Percentiles rank a stretch among this genome's conserved stretches.
phyloP scores from a whole-genome alignment of 2,797 vertebrate genomes.

The Geotrypetes seraphini region DNA sequence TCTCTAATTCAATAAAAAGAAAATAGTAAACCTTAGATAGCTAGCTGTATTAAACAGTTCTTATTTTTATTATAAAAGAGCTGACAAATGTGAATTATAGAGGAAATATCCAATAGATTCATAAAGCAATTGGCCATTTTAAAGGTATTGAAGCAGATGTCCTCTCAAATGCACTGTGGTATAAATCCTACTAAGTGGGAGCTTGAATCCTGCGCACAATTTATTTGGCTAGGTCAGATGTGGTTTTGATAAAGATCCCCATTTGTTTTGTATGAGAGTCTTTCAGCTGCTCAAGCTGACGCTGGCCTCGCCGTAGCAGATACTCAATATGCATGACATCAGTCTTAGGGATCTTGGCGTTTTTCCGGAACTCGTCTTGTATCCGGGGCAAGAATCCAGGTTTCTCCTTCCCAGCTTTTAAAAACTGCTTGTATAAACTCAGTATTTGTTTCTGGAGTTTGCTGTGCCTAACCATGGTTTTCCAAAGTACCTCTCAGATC shows the following conservation, averaged over 20 bases:
- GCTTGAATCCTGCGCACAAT: too few relatives aligned
- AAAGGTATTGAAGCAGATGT: too few relatives aligned
- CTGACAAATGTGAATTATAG: too few relatives aligned
- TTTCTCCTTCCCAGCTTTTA: slow-evolving; percentile 66
- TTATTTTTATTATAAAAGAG: too few relatives aligned
- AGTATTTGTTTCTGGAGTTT: slow-evolving; percentile 75
- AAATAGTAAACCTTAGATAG: too few relatives aligned
- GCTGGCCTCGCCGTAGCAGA: slow-evolving; percentile 63
- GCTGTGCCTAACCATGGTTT: slow-evolving; percentile 63
- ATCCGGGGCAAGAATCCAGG: slow-evolving; percentile 73
- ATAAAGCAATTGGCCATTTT: too few relatives aligned
- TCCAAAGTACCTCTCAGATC: background rate
- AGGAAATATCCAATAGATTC: too few relatives aligned
- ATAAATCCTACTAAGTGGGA: too few relatives aligned
- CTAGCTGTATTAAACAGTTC: too few relatives aligned
- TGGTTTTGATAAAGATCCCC: slow-evolving; percentile 54
- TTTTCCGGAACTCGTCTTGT: slow-evolving; percentile 66
- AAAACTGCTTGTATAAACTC: slow-evolving; percentile 69
- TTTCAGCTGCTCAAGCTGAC: slow-evolving; percentile 71
- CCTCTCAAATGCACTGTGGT: too few relatives aligned
- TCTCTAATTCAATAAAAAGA: too few relatives aligned
- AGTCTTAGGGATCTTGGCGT: slow-evolving; percentile 61
- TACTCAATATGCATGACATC: slow-evolving; percentile 83
- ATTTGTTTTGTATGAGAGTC: slow-evolving; percentile 68
- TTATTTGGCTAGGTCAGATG: too few relatives aligned